These are phyloP conservation scores for Hydrochoerus hydrochaeris DNA, from an alignment of 2,113 vertebrate genomes.

Conservation along the genomic window DNA sequence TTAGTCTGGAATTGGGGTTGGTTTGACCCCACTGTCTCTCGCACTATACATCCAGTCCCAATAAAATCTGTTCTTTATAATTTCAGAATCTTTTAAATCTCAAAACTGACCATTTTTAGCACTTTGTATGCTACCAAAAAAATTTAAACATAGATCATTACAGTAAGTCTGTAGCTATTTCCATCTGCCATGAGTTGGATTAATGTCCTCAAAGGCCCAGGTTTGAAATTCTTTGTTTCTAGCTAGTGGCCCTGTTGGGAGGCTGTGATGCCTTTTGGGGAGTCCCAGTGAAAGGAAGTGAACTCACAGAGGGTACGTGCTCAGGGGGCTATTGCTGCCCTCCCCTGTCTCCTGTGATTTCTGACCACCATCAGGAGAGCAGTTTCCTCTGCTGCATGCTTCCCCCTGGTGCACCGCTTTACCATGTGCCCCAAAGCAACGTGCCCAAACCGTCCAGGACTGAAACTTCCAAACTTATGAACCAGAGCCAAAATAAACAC, in stretches of 20 bases:
- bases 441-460: background rate
- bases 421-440: no score
- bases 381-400: background rate
- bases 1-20: background rate
- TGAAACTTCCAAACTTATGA: no score
- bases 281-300: background rate
- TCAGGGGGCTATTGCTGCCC: no score
- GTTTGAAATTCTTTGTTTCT: background rate
- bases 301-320: no score
- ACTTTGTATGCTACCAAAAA: background rate
- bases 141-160: background rate
- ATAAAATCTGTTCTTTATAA: background rate
- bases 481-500: background rate
- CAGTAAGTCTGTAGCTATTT: background rate
- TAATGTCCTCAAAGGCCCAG: background rate
- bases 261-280: background rate
- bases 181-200: background rate
- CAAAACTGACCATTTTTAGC: background rate
- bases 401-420: no score
- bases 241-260: background rate
- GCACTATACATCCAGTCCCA: background rate
- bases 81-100: background rate
- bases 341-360: background rate
- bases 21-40: background rate
- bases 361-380: fast-evolving